phyloP scores from a whole-genome alignment of 2,113 vertebrate genomes.

The Bos indicus region DNA sequence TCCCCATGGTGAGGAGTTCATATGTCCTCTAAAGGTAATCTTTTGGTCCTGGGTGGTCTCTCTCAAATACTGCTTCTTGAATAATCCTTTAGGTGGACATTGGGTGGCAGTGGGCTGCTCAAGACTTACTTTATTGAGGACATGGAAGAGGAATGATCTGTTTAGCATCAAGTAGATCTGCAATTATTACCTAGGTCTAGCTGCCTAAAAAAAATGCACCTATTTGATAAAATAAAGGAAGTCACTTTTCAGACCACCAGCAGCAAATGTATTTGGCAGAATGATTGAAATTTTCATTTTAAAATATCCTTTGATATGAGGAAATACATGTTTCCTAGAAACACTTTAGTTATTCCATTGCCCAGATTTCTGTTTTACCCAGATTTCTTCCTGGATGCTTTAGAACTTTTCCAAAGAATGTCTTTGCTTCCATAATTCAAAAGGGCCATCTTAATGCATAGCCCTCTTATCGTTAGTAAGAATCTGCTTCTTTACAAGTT shows the following conservation, averaged over 20 bases:
- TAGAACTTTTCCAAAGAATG: constrained; percentile 44
- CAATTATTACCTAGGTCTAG: not conserved
- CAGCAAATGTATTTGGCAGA: not conserved
- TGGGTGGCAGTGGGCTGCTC: not conserved
- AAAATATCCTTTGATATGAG: not conserved
- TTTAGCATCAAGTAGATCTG: not conserved
- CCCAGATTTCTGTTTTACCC: not conserved
- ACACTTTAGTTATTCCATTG: constrained; percentile 4
- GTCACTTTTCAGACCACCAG: not conserved
- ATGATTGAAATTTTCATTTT: not conserved
- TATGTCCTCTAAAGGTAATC: not conserved
- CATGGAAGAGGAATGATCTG: not conserved
- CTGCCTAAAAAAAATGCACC: not conserved
- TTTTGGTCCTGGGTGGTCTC: not conserved
- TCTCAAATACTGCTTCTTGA: not conserved
- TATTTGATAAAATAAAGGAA: constrained; percentile 26
- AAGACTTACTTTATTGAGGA: not conserved
- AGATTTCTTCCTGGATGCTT: not conserved
- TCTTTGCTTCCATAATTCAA: constrained; percentile 28
- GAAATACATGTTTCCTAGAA: not conserved
- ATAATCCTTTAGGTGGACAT: not conserved
- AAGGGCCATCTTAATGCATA: constrained; percentile 44
- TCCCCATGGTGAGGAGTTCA: not conserved
- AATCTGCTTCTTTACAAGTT: not conserved
- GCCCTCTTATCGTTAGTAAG: constrained; percentile 33